These are phyloP conservation scores for Balaenoptera acutorostrata DNA, from an alignment of 2,113 vertebrate species.

Conservation along the genomic window DNA sequence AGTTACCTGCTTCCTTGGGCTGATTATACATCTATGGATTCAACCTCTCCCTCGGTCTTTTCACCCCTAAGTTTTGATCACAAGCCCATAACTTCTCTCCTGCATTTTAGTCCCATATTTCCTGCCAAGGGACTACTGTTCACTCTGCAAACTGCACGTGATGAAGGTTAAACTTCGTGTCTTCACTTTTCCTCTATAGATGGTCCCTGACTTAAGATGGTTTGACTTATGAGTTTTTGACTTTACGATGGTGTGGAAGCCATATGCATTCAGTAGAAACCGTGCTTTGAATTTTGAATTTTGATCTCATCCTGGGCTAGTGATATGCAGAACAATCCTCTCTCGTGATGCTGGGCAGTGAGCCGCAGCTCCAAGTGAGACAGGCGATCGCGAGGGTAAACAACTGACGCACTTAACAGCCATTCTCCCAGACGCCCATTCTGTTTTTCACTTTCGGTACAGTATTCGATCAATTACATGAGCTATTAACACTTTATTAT, in stretches of 20 bases:
- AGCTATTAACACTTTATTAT: not conserved
- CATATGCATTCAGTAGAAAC: not conserved
- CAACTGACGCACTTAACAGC: not conserved
- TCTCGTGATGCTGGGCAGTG: not conserved
- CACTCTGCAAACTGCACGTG: not conserved
- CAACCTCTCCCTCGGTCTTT: not conserved
- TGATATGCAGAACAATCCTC: no score
- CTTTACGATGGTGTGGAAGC: not conserved
- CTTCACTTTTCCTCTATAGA: not conserved
- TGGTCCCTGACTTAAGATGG: not conserved
- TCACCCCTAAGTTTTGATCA: not conserved
- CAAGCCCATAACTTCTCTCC: not conserved
- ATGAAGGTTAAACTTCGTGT: not conserved
- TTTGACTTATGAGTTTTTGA: not conserved
- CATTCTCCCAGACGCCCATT: not conserved
- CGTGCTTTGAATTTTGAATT: not conserved
- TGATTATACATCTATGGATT: rapidly evolving
- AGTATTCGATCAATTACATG: not conserved
- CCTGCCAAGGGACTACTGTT: not conserved
- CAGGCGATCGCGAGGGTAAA: not conserved
- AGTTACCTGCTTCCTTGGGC: not conserved
- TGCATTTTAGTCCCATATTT: not conserved
- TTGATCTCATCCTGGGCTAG: no score
- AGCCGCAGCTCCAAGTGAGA: not conserved
- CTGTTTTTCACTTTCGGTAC: not conserved